These are phyloP conservation scores for Catocala nupta DNA, from an alignment of 2,888 invertebrate genomes.

Conservation along the genomic window DNA sequence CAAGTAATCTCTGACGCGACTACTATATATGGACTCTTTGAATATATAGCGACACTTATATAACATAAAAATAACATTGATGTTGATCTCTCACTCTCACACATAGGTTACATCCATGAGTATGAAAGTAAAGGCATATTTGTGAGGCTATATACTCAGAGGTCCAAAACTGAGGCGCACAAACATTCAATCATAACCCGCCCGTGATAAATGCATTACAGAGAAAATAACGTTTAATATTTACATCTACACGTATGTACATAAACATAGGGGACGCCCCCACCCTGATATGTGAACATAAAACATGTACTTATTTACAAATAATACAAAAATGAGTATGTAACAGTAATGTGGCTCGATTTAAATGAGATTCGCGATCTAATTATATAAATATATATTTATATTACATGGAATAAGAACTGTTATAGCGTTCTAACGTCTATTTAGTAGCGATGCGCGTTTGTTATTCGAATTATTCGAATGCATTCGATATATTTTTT, in stretches of 20 bases:
- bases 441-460: neutral
- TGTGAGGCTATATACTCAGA: slow-evolving; percentile 46
- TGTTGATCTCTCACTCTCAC: neutral
- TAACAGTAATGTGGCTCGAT: slow-evolving; percentile 61
- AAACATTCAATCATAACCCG: slow-evolving; percentile 41
- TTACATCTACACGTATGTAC: slow-evolving; percentile 55
- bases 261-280: slow-evolving; percentile 31
- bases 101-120: neutral
- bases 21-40: slow-evolving; percentile 19
- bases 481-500: too few relatives aligned
- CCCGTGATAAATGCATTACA: slow-evolving; percentile 48
- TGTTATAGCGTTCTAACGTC: slow-evolving; percentile 5
- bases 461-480: too few relatives aligned
- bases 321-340: slow-evolving; percentile 70
- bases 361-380: slow-evolving; percentile 58
- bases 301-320: slow-evolving; percentile 73
- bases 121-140: neutral
- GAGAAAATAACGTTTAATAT: slow-evolving; percentile 45
- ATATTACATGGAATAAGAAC: neutral
- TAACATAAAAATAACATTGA: neutral
- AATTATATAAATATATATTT: slow-evolving; percentile 40
- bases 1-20: slow-evolving; percentile 62
- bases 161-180: slow-evolving; percentile 24
- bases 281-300: slow-evolving; percentile 67
- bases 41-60: slow-evolving; percentile 1